Evolutionary conservation across 1,140 invertebrate genomes (phyloP).

Genomic region (Dolichoris vasculosae): DNA sequence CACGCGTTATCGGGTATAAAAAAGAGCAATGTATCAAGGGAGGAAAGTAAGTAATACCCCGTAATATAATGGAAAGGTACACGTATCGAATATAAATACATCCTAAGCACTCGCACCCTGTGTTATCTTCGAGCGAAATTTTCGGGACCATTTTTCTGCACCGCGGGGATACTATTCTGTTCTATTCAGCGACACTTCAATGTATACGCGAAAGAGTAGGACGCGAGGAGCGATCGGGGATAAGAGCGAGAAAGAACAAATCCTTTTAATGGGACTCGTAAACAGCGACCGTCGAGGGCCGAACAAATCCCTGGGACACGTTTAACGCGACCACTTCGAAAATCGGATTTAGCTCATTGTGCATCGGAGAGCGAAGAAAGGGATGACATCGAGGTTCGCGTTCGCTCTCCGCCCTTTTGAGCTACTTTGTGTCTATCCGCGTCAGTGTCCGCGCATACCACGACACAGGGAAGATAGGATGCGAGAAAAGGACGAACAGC

Average conservation of each 20-base stretch:
- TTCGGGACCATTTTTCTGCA: slow-evolving; percentile 21
- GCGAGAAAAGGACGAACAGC: neutral
- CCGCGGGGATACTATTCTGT: slow-evolving; percentile 13
- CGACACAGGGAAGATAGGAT: neutral
- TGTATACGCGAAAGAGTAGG: neutral
- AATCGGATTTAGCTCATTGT: slow-evolving; percentile 58
- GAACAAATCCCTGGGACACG: slow-evolving; percentile 51
- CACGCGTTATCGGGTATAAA: neutral
- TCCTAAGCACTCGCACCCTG: neutral
- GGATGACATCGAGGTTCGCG: neutral
- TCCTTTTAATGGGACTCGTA: slow-evolving; percentile 52
- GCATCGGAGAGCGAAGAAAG: neutral
- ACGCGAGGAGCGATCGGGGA: neutral
- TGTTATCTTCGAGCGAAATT: neutral
- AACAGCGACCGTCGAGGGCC: slow-evolving; percentile 49
- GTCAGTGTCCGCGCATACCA: neutral
- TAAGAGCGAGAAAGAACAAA: slow-evolving; percentile 17
- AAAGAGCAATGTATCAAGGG: neutral
- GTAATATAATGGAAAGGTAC: neutral
- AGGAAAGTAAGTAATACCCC: neutral
- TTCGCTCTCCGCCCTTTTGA: neutral
- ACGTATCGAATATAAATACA: neutral
- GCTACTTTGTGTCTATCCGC: neutral
- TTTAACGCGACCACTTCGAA: slow-evolving; percentile 61
- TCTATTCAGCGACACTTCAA: neutral